Evolutionary conservation across 1,140 invertebrate species (phyloP), one percentile per base, ranked within the genome.

Genomic region (Drosophila ironensis): DNA sequence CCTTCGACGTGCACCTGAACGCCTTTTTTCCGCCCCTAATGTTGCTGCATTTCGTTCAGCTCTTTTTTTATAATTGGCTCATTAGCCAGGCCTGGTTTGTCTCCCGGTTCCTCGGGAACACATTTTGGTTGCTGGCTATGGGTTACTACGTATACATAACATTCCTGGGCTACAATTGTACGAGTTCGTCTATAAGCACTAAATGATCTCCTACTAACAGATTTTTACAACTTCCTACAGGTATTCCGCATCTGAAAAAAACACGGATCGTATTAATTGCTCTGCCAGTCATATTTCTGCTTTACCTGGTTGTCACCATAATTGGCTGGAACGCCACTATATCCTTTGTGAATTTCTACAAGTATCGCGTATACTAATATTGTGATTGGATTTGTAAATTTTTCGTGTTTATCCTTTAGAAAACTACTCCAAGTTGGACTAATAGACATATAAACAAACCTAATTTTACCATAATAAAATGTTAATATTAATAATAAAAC

Each of bases 1-100:
- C 97, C 20, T 99, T 99, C 91, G 98, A 99, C 91, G 97, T 99
- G 30, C 98, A 99, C 91, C 93, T 99, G 54, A 99, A 99, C 92
- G 98, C 98, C 4, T 98, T 98, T 90, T 99, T 91, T 63, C 98
- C 98, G 47, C 93, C 98, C 2, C 92, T 99, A 16, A 95, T 98
- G 54, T 94, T 99, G 71, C 92, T 99, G 25, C 98, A 99, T 91
- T 95, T 98, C 71, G 93, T 99, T 77, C 96, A 98, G 90, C 92
- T 98, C 33, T 93, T 98, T 77, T 94, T 99, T 64, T 97, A 97
- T 89, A 94, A 97, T 89, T 93, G 94, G 88, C 91, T 97, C 35
- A 94, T 97, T 42, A 93, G 92, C 75, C 92, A 94, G 48, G 93
- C 95, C 52, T 93, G 93, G 76, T 96, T 95, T 88, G 90, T 97